phyloP scores from a whole-genome alignment of 2,797 vertebrate genomes.

The Scarus forsteni region DNA sequence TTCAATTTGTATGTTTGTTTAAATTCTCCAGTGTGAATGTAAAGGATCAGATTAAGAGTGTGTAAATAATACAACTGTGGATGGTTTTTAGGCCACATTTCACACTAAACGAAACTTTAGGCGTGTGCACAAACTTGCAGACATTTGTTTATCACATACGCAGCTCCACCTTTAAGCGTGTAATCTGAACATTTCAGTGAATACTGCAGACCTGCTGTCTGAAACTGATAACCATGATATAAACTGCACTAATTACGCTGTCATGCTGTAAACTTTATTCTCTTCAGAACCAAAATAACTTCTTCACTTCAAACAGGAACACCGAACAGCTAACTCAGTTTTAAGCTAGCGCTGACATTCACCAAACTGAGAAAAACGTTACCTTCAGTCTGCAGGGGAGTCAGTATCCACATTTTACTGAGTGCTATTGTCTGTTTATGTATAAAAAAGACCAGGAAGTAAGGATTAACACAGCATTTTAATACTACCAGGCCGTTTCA shows the following conservation, averaged over 20 bases:
- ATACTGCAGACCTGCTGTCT: no score
- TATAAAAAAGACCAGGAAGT: neutral
- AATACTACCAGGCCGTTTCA: neutral
- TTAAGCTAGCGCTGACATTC: neutral
- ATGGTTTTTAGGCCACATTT: no score
- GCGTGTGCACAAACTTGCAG: no score
- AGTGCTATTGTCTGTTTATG: neutral
- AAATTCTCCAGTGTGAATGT: no score
- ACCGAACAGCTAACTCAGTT: neutral
- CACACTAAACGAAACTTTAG: no score
- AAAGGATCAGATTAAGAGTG: no score
- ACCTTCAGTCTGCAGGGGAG: conserved; percentile 64
- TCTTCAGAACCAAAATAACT: neutral
- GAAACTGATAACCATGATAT: neutral
- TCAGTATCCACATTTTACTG: conserved; percentile 73
- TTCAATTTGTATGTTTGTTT: no score
- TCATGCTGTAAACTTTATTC: neutral
- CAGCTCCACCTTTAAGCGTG: no score
- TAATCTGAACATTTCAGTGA: no score
- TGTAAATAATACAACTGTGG: no score
- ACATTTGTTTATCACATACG: no score
- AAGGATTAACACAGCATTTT: neutral
- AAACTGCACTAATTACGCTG: no score
- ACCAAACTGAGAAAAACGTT: conserved; percentile 12
- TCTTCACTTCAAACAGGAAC: neutral